phyloP scores from a whole-genome alignment of 1,140 invertebrate genomes.

The Camponotus pennsylvanicus region DNA sequence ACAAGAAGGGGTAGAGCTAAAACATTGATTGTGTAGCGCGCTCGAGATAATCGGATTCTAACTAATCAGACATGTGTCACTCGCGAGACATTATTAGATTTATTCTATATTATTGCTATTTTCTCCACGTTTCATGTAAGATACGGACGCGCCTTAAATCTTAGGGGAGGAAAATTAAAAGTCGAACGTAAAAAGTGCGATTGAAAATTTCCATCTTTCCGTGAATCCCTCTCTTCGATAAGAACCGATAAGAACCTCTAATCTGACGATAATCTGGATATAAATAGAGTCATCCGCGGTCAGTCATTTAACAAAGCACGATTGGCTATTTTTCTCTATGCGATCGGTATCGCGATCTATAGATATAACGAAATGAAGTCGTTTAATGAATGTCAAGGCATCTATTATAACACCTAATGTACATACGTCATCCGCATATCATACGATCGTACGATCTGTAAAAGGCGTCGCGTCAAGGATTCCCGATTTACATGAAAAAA shows the following conservation, averaged over 20 bases:
- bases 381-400: slow-evolving; percentile 7
- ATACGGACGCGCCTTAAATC: not conserved
- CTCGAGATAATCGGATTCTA: not conserved
- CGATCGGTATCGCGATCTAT: not conserved
- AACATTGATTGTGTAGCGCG: slow-evolving; percentile 73
- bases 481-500: not conserved
- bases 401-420: not conserved
- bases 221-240: too few species aligned
- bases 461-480: slow-evolving; percentile 3
- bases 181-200: not conserved
- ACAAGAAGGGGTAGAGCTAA: slow-evolving; percentile 48
- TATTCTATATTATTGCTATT: not conserved
- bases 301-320: not conserved
- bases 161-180: not conserved
- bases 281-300: not conserved
- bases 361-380: not conserved
- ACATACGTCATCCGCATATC: not conserved
- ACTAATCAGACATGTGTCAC: not conserved
- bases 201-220: not conserved
- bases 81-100: not conserved
- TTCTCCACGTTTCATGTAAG: not conserved
- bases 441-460: not conserved
- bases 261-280: too few species aligned
- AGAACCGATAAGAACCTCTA: too few species aligned
- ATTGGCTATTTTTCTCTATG: not conserved